phyloP scores from a whole-genome alignment of 1,140 invertebrate species.

The Latrodectus geometricus region DNA sequence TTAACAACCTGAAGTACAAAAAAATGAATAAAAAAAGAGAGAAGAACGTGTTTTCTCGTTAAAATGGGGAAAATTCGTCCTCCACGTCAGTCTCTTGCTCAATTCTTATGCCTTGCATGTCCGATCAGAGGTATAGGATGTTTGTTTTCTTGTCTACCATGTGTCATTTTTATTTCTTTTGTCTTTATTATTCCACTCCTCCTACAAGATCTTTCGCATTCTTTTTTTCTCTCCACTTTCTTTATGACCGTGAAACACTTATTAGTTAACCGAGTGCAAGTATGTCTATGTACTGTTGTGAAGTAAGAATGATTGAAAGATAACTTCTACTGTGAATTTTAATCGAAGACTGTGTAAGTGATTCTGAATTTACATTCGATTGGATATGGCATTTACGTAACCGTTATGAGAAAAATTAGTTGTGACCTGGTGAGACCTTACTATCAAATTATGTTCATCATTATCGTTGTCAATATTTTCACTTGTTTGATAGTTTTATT shows the following conservation, averaged over 20 bases:
- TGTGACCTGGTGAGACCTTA: no score
- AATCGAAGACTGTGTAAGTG: no score
- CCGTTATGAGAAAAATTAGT: no score
- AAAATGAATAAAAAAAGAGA: background rate
- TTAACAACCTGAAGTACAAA: background rate
- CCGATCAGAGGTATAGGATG: background rate
- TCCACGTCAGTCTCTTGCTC: background rate
- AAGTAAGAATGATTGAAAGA: no score
- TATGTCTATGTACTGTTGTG: no score
- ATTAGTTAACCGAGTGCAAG: no score
- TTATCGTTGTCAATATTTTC: no score
- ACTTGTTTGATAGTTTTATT: no score
- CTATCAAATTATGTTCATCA: no score
- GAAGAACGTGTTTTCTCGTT: background rate
- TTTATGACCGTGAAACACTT: background rate
- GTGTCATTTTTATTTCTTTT: constrained; percentile 33
- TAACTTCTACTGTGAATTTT: no score
- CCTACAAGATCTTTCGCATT: constrained; percentile 2
- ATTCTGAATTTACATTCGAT: no score
- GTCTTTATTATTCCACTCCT: constrained; percentile 20
- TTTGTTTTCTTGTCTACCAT: constrained; percentile 20
- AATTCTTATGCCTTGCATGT: constrained; percentile 30
- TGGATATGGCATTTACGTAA: no score
- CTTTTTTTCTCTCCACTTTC: background rate
- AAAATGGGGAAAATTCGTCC: constrained; percentile 4